These are phyloP conservation scores for Rhinolophus ferrumequinum DNA, from an alignment of 2,113 vertebrate genomes.

Conservation along the genomic window DNA sequence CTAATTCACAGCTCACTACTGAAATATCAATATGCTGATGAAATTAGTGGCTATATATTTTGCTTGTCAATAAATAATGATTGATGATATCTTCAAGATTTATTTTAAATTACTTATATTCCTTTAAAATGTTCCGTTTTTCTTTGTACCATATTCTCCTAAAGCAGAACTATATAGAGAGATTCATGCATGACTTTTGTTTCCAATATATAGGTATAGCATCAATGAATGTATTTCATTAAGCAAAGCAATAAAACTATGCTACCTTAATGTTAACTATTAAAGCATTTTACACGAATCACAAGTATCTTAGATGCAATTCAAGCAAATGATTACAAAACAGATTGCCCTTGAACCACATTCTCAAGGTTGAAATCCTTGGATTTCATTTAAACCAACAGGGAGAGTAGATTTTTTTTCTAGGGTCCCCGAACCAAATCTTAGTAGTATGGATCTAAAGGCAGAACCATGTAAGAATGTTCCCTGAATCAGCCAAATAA, in stretches of 20 bases:
- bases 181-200: neutral
- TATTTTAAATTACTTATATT: slow-evolving; percentile 34
- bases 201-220: neutral
- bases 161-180: neutral
- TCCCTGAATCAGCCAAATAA: neutral
- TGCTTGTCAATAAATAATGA: neutral
- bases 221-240: slow-evolving; percentile 44
- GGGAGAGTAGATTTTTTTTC: slow-evolving; percentile 12
- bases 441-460: neutral
- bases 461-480: neutral
- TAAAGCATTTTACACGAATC: neutral
- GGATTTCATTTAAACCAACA: slow-evolving; percentile 47
- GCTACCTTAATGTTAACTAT: slow-evolving; percentile 46
- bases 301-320: slow-evolving; percentile 31
- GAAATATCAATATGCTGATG: neutral
- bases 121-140: neutral
- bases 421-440: neutral
- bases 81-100: neutral
- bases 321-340: slow-evolving; percentile 52
- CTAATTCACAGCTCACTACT: neutral
- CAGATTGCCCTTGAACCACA: slow-evolving; percentile 67
- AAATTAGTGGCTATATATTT: neutral
- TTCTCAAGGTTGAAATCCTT: slow-evolving; percentile 70
- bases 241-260: slow-evolving; percentile 33
- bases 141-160: neutral